These are phyloP conservation scores for Tiliacea aurago DNA, from an alignment of 2,888 invertebrate species.

Conservation along the genomic window DNA sequence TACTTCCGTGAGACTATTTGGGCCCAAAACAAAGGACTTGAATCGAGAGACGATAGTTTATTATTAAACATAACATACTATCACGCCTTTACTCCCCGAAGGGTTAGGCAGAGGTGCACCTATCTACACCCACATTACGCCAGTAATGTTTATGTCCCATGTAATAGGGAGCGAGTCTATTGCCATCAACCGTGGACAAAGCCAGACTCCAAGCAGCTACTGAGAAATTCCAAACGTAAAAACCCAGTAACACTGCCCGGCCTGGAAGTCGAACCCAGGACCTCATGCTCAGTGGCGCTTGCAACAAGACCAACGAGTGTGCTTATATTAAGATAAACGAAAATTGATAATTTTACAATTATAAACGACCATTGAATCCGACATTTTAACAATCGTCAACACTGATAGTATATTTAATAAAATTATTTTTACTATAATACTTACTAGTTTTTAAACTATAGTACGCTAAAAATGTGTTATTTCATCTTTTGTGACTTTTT, in stretches of 20 bases:
- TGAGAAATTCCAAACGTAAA: neutral
- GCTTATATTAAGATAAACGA: conserved; percentile 16
- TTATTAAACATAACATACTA: too few species aligned
- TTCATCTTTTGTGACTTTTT: conserved; percentile 34
- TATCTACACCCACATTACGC: neutral
- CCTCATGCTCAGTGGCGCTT: neutral
- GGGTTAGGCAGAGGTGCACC: neutral
- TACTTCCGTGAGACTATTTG: neutral
- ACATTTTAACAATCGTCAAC: conserved; percentile 47
- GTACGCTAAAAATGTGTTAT: conserved; percentile 45
- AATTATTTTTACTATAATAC: conserved; percentile 48
- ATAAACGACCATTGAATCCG: conserved; percentile 31
- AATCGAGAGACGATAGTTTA: too few species aligned
- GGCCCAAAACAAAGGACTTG: too few species aligned
- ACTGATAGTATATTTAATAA: conserved; percentile 57
- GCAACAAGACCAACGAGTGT: neutral
- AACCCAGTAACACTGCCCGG: neutral
- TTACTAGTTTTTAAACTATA: conserved; percentile 55
- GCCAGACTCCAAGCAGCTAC: neutral
- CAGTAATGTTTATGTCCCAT: neutral
- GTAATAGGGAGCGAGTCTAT: neutral
- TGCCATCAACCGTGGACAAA: neutral
- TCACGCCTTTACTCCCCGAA: neutral
- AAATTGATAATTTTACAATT: conserved; percentile 34
- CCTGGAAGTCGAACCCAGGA: neutral